Evolutionary conservation across 1,140 invertebrate genomes (phyloP).

Genomic region (Anoplolepis gracilipes): DNA sequence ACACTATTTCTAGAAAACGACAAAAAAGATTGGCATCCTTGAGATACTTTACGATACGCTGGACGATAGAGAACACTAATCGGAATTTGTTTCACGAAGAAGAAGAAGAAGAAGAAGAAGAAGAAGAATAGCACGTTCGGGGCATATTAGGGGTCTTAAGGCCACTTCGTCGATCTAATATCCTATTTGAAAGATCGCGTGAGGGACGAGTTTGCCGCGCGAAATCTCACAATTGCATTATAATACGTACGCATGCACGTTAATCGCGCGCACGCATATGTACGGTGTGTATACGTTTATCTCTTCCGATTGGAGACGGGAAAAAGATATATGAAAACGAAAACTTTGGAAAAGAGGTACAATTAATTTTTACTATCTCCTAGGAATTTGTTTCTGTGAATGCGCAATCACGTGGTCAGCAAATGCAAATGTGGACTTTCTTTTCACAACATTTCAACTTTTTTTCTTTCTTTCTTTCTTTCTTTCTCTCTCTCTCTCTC

Average conservation of each 20-base stretch:
- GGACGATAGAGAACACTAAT: constrained; percentile 34
- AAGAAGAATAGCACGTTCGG: constrained; percentile 23
- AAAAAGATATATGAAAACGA: constrained; percentile 27
- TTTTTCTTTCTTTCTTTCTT: constrained; percentile 23
- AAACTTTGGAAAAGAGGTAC: constrained; percentile 7
- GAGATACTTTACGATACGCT: constrained; percentile 18
- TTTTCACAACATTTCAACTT: constrained; percentile 25
- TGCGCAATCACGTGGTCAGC: constrained; percentile 53
- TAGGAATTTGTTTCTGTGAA: constrained; percentile 30
- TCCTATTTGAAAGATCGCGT: constrained; percentile 44
- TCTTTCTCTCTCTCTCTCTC: constrained; percentile 42
- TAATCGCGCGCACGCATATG: not conserved
- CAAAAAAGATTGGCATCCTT: not conserved
- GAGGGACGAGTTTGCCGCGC: constrained; percentile 49
- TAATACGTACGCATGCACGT: not conserved
- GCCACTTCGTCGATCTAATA: constrained; percentile 60
- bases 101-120: constrained; percentile 12
- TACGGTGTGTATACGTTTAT: not conserved
- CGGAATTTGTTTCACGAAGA: constrained; percentile 33
- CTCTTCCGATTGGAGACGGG: not conserved
- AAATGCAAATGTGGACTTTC: constrained; percentile 55
- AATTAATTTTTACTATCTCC: constrained; percentile 22
- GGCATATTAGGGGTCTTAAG: constrained; percentile 49
- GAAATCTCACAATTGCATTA: constrained; percentile 48
- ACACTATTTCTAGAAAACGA: not conserved